A percentile compares a stretch with the other conserved stretches of the same genome.
These are phyloP conservation scores for Blastomussa wellsi DNA, from an alignment of 92 coral and sea anemone species.

Conservation along the genomic window DNA sequence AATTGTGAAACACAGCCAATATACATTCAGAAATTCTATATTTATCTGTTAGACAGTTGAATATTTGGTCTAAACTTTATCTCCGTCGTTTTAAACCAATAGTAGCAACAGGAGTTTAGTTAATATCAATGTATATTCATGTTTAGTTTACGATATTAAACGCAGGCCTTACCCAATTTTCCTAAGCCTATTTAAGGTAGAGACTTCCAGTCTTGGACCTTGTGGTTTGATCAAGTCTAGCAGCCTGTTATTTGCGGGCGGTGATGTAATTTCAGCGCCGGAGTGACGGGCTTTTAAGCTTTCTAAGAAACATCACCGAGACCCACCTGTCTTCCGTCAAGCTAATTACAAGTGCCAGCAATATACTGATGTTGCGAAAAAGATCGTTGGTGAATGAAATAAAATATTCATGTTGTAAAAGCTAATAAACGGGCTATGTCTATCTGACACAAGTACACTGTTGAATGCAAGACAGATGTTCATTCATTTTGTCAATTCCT, in stretches of 20 bases:
- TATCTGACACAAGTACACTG: background rate
- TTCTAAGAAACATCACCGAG: background rate
- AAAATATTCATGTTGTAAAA: constrained; percentile 21
- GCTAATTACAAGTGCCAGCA: constrained; percentile 23
- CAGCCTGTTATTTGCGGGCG: background rate
- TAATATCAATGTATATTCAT: background rate
- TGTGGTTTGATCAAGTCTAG: background rate
- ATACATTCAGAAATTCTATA: background rate
- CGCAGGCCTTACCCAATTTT: constrained; percentile 10
- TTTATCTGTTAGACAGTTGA: background rate
- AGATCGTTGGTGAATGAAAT: background rate
- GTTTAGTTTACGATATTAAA: background rate
- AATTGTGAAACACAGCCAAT: background rate
- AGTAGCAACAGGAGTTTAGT: background rate
- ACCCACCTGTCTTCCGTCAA: background rate
- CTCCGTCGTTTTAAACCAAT: background rate
- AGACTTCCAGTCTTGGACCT: background rate
- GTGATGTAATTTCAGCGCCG: constrained; percentile 3
- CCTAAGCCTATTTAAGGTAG: background rate
- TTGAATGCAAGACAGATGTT: constrained; percentile 10
- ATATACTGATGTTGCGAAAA: background rate
- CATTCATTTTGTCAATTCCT: background rate
- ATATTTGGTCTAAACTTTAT: background rate
- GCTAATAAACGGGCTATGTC: constrained; percentile 5
- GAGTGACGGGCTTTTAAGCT: background rate